Evolutionary conservation across 1,140 invertebrate genomes (phyloP), one percentile per base, ranked within the genome.

Genomic region (Apis dorsata): DNA sequence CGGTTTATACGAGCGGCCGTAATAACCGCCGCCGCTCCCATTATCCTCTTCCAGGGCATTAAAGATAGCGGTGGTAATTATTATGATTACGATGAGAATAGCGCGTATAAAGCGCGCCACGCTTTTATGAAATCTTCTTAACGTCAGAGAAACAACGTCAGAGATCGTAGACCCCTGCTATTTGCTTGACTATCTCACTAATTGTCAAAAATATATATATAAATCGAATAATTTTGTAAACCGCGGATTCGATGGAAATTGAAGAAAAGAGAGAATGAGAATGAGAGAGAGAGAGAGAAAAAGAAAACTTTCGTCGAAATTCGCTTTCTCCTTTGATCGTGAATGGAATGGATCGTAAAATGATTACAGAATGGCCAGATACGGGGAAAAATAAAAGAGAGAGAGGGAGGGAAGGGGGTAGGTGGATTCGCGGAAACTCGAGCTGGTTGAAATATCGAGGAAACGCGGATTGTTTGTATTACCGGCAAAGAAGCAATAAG

Each of bases 21-120:
- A 92, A 93, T 90, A 91, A 34, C 34, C 34, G 84, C 85, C 83
- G 73, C 88, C 53, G 74, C 88, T 85, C 90, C 90, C 88, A 92
- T 93, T 91, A 90, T 88, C 75, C 81, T 89, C 88, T 92, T 87
- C 84, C 85, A 90, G 89, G 84, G 91, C 90, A 93, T 93, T 93
- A 91, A 93, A 93, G 92, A 94, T 93, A 93, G 90, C 88, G 86
- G 83, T 84, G 83, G 90, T 89, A 93, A 93, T 93, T 93, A 93
- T 92, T 89, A 92, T 93, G 75, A 92, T 93, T 93, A 92, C 85
- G 86, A 92, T 79, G 89, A 83, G 86, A 89, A 82, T 72, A 34
- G 82, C 79, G 84, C 80, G 62, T 76, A 81, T 73, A 44, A 24
- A 62, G 49, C 51, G 59, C 79, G 85, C 34, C 85, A 88, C 81